These are phyloP conservation scores for Latheticus oryzae DNA, from an alignment of 2,888 invertebrate genomes.

Conservation along the genomic window DNA sequence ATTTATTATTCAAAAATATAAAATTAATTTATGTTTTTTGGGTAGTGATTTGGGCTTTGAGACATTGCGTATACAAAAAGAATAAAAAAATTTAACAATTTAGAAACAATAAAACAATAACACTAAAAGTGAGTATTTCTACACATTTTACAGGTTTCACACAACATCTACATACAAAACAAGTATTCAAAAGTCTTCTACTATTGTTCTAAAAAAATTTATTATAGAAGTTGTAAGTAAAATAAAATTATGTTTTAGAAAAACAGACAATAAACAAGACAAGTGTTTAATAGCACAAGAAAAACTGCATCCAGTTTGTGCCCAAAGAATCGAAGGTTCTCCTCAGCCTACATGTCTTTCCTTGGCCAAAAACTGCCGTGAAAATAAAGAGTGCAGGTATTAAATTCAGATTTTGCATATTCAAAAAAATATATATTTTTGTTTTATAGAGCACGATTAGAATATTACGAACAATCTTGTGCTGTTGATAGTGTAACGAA, in stretches of 20 bases:
- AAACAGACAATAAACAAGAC: conserved; percentile 87
- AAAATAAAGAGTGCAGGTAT: conserved; percentile 84
- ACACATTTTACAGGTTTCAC: conserved; percentile 11
- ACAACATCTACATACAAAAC: conserved; percentile 5
- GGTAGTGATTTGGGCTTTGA: no score
- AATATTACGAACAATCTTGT: conserved; percentile 91
- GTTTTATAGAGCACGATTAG: conserved; percentile 84
- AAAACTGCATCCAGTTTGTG: conserved; percentile 89
- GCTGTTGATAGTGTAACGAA: conserved; percentile 91
- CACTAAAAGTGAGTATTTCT: no score
- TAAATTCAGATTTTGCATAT: neutral
- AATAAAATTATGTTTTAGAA: conserved; percentile 69
- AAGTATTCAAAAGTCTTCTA: conserved; percentile 9
- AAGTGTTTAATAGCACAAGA: conserved; percentile 91
- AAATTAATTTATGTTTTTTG: no score
- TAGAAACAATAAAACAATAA: no score
- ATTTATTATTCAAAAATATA: no score
- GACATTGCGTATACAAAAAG: no score
- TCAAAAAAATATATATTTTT: no score
- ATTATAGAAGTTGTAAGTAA: neutral
- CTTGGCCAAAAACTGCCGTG: conserved; percentile 85
- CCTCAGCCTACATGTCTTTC: conserved; percentile 89
- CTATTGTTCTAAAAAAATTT: no score
- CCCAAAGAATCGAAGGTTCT: conserved; percentile 74
- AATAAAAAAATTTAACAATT: no score